A percentile compares a stretch with the other conserved stretches of the same genome.
phyloP scores from a whole-genome alignment of 2,113 vertebrate species.

The Tragelaphus imberbis region DNA sequence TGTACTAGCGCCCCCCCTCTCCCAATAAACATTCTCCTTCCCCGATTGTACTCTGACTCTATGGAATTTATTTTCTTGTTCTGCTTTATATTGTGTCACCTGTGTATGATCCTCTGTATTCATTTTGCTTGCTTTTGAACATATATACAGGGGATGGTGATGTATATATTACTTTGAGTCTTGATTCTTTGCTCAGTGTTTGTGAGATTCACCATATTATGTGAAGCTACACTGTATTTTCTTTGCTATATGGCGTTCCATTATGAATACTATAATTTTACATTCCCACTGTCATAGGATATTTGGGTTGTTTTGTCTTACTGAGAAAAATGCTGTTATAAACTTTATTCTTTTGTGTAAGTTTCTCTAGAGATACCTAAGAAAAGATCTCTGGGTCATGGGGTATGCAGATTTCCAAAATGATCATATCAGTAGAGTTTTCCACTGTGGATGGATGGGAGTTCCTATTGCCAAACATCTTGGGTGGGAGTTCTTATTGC shows the following conservation, averaged over 20 bases:
- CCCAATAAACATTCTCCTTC: background rate
- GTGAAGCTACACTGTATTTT: background rate
- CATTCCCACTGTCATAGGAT: background rate
- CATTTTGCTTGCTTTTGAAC: background rate
- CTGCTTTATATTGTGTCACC: background rate
- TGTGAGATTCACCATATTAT: background rate
- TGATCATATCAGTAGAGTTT: background rate
- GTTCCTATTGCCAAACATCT: background rate
- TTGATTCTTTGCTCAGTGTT: background rate
- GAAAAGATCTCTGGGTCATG: background rate
- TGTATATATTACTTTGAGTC: background rate
- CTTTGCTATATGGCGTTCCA: background rate
- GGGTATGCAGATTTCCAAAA: background rate
- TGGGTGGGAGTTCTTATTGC: background rate
- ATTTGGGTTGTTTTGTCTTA: background rate
- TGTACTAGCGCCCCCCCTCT: accelerated
- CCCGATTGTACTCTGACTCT: background rate
- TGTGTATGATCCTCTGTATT: background rate
- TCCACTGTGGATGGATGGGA: background rate
- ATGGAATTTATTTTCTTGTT: background rate
- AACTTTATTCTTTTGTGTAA: background rate
- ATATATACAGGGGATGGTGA: background rate
- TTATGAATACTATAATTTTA: background rate
- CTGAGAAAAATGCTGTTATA: background rate
- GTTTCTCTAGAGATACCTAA: background rate